phyloP scores from a whole-genome alignment of 2,797 vertebrate genomes.

The Manis javanica region DNA sequence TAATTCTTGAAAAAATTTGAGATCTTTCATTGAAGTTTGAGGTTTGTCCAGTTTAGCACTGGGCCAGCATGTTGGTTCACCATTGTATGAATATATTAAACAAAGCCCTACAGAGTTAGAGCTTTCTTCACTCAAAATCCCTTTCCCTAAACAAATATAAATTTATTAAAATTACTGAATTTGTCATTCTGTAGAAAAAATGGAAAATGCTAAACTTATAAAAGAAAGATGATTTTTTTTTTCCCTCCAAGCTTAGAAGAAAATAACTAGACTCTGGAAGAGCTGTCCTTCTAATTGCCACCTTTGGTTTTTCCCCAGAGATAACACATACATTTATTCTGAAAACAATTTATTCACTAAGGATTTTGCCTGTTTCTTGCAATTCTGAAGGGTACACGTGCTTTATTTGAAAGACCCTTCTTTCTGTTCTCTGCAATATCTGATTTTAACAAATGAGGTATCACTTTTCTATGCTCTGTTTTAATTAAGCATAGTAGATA shows the following conservation, averaged over 20 bases:
- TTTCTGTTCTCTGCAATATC: background rate
- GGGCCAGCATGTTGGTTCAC: background rate
- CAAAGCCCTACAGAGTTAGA: constrained; percentile 1
- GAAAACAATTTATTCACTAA: constrained; percentile 53
- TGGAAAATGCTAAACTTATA: constrained; percentile 48
- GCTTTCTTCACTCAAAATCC: constrained; percentile 39
- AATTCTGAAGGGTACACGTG: background rate
- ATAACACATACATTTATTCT: constrained; percentile 55
- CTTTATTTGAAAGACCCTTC: constrained; percentile 3
- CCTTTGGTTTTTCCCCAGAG: constrained; percentile 4
- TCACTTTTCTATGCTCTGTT: background rate
- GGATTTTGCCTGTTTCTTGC: constrained; percentile 41
- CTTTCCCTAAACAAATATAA: constrained; percentile 51
- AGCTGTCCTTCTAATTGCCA: constrained; percentile 51
- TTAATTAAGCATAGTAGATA: constrained; percentile 36
- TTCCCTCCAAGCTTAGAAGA: background rate
- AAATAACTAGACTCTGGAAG: constrained; percentile 50
- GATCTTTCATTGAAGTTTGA: background rate
- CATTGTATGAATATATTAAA: constrained; percentile 40
- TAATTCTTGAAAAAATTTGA: background rate
- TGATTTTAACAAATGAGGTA: constrained; percentile 44
- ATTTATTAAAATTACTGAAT: constrained; percentile 53
- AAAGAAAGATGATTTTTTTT: background rate
- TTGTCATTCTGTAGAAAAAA: constrained; percentile 24
- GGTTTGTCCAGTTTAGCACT: background rate